phyloP scores from a whole-genome alignment of 2,113 vertebrate species.

The Tauraco erythrolophus region DNA sequence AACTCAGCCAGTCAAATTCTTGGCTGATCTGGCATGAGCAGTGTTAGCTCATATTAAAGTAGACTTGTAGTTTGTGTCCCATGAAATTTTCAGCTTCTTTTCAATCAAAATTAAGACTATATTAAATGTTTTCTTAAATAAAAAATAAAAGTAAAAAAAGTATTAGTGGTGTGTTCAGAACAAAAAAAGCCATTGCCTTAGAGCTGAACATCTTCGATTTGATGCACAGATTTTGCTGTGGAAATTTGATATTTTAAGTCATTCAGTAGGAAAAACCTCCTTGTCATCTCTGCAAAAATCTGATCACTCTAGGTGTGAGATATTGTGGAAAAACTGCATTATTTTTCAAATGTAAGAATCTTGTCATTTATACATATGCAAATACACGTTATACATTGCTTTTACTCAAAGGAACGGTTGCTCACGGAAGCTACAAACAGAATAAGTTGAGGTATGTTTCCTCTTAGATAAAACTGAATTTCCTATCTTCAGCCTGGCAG shows the following conservation, averaged over 20 bases:
- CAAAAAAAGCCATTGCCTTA: background rate
- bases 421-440: background rate
- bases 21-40: background rate
- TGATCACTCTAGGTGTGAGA: background rate
- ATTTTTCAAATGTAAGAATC: background rate
- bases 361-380: background rate
- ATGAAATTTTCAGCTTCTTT: background rate
- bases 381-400: too few species aligned
- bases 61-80: background rate
- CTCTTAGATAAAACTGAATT: slow-evolving; percentile 34
- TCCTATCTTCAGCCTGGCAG: background rate
- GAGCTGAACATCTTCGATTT: background rate
- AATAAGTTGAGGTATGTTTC: slow-evolving; percentile 24
- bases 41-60: background rate
- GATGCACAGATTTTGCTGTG: background rate
- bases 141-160: background rate
- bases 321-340: slow-evolving; percentile 40
- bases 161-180: background rate
- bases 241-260: background rate
- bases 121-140: background rate
- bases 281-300: slow-evolving; percentile 40
- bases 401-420: background rate
- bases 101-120: background rate
- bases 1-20: background rate
- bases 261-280: slow-evolving; percentile 22